These are phyloP conservation scores for Lithosia quadra DNA, from an alignment of 2,888 invertebrate species.

Conservation along the genomic window DNA sequence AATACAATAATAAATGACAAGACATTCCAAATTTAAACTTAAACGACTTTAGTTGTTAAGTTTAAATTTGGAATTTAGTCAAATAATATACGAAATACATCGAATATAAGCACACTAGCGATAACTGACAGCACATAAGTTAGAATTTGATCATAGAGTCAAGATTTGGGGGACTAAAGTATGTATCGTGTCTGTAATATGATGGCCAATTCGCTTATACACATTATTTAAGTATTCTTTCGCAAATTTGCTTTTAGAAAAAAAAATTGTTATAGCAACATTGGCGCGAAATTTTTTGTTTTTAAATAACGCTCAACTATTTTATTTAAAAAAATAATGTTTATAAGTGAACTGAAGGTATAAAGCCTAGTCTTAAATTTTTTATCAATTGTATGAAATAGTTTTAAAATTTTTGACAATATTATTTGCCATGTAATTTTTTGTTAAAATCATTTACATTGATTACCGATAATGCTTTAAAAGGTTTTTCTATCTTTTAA, in stretches of 20 bases:
- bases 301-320: conserved; percentile 31
- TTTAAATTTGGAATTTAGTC: not conserved
- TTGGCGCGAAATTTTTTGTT: not conserved
- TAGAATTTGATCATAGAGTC: conserved; percentile 6
- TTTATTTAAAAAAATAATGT: conserved; percentile 27
- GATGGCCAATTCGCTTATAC: conserved; percentile 46
- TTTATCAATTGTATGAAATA: conserved; percentile 50
- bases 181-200: conserved; percentile 43
- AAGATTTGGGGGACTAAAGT: conserved; percentile 27
- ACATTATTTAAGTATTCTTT: conserved; percentile 19
- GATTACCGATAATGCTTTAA: not conserved
- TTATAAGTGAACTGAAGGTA: conserved; percentile 43
- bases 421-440: not conserved
- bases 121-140: not conserved
- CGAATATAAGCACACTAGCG: not conserved
- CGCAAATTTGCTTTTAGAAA: conserved; percentile 4
- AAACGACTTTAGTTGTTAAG: not conserved
- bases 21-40: not conserved
- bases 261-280: not conserved
- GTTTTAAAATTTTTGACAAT: conserved; percentile 27
- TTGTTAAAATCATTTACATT: not conserved
- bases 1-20: not conserved
- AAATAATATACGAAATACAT: not conserved
- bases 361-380: conserved; percentile 53
- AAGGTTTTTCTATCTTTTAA: not conserved